Evolutionary conservation across 2,888 invertebrate genomes (phyloP), one percentile per base, ranked within the genome.

Genomic region (Antheraea yamamai): DNA sequence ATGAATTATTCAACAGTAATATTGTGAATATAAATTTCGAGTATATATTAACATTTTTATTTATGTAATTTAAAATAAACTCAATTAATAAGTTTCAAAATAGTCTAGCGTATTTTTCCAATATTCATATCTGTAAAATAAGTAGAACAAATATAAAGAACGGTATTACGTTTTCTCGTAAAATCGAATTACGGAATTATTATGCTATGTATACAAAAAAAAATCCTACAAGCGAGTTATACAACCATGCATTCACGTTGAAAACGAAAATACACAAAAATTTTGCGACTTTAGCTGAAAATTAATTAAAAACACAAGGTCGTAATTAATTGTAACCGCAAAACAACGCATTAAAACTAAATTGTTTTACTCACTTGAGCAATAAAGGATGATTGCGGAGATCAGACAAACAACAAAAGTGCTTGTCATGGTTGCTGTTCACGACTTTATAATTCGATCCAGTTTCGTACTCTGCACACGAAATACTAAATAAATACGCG

Each of bases 371-470:
- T 91, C 84, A 93, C 94, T 87, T 85, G 91, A 84, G 87, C 88
- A 90, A 87, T 89, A 92, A 89, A 94, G 87, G 83, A 92, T 80
- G 73, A 84, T 78, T 78, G 87, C 76, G 73, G 85, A 79, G 77
- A 92, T 78, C 77, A 94, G 92, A 91, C 94, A 93, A 93, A 94
- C 91, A 87, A 86, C 88, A 74, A 89, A 80, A 75, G 90, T 86
- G 91, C 93, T 95, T 87, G 92, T 88, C 94, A 95, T 95, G 83
- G 84, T 91, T 76, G 58, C 77, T 83, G 82, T 78, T 75, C 18
- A 79, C 79, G 78, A 77, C 86, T 84, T 85, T 81, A 78, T 79
- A 73, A 80, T 78, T 79, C 77, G 77, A 81, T 88, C 86, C 85
- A 84, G 83, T 85, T 88, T 87, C 80, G 82, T 83, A 82, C 81